A percentile compares a stretch with the other conserved stretches of the same genome.
These are phyloP conservation scores for Porites divaricata DNA, from an alignment of 92 coral and sea anemone species.

Conservation along the genomic window DNA sequence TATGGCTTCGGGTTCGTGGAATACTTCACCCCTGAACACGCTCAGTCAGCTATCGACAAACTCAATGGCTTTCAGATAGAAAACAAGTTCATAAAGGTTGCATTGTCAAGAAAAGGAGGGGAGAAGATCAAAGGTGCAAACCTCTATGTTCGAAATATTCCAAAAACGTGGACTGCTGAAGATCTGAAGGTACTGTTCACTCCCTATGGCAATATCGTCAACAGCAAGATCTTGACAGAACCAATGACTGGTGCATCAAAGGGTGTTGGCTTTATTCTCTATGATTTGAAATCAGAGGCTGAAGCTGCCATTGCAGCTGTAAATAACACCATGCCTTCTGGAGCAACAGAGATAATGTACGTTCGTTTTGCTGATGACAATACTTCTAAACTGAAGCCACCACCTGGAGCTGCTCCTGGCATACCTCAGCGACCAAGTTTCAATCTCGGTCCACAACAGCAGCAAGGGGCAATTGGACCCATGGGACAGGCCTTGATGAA, in stretches of 20 bases:
- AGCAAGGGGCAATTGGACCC: conserved; percentile 71
- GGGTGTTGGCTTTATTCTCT: conserved; percentile 85
- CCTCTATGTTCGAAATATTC: conserved; percentile 78
- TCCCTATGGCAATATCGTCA: conserved; percentile 69
- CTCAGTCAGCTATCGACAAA: conserved; percentile 76
- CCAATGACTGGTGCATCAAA: conserved; percentile 69
- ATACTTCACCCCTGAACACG: conserved; percentile 83
- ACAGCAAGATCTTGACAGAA: conserved; percentile 74
- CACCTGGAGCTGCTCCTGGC: conserved; percentile 27
- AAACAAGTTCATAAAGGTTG: conserved; percentile 80
- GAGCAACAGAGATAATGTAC: conserved; percentile 55
- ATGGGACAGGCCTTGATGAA: conserved; percentile 71
- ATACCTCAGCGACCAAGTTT: conserved; percentile 43
- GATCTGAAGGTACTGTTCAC: conserved; percentile 63
- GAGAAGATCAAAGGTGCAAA: conserved; percentile 82
- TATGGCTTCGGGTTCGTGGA: conserved; percentile 93
- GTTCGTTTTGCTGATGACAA: conserved; percentile 89
- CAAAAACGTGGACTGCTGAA: conserved; percentile 56
- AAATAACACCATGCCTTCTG: conserved; percentile 64
- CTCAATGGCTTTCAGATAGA: conserved; percentile 72
- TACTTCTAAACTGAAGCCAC: conserved; percentile 71
- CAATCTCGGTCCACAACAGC: conserved; percentile 28
- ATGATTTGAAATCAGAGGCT: conserved; percentile 72
- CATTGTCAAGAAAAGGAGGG: conserved; percentile 79
- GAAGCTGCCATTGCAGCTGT: conserved; percentile 74